A percentile compares a stretch with the other conserved stretches of the same genome.
Evolutionary conservation across 1,140 invertebrate species (phyloP).

Genomic region (Calycopis cecrops): DNA sequence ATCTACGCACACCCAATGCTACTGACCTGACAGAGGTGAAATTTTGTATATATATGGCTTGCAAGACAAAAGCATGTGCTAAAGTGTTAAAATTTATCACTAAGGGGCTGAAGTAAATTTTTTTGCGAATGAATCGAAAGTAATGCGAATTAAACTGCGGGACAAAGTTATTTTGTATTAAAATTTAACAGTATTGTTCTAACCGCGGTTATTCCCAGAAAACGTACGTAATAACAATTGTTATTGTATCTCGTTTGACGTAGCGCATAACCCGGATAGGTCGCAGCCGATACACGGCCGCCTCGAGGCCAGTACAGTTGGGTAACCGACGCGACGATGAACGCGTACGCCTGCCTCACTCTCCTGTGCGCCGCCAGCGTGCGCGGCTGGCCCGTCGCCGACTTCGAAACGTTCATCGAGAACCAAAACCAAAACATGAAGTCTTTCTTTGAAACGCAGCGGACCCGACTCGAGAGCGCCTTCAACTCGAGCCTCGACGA

Average conservation of each 20-base stretch:
- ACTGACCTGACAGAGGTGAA: no score
- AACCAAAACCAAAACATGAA: slow-evolving; percentile 31
- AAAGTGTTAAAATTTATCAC: no score
- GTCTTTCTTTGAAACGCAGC: slow-evolving; percentile 47
- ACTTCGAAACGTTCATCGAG: slow-evolving; percentile 22
- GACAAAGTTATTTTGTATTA: no score
- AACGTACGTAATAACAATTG: slow-evolving; percentile 3
- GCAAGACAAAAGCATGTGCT: no score
- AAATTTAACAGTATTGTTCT: no score
- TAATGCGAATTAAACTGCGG: no score
- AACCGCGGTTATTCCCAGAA: no score
- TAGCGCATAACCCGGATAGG: background rate
- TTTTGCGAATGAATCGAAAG: no score
- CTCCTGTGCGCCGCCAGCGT: background rate
- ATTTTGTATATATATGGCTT: no score
- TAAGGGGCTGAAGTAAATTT: no score
- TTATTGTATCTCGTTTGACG: slow-evolving; percentile 1
- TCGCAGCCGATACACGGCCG: background rate
- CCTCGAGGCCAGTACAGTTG: background rate
- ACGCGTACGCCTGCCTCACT: slow-evolving; percentile 6
- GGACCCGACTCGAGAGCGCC: slow-evolving; percentile 36
- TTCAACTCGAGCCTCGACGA: slow-evolving; percentile 41
- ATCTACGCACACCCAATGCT: no score
- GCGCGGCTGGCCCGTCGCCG: slow-evolving; percentile 6
- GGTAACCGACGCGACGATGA: background rate